These are phyloP conservation scores for Yoshiicerus persimilis DNA, from an alignment of 1,140 invertebrate genomes.

Conservation along the genomic window DNA sequence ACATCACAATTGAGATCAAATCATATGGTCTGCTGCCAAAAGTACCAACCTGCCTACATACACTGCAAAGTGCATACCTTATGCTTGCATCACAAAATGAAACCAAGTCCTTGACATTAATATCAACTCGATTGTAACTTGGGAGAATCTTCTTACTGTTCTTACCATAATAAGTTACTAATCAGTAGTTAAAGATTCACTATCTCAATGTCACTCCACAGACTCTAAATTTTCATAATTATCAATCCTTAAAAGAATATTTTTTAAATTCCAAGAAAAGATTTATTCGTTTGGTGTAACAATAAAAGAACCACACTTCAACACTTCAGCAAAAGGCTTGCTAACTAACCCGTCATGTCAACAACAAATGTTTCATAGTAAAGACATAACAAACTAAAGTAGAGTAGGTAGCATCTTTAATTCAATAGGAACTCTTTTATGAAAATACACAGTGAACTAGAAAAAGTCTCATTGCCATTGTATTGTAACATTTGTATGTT, in stretches of 20 bases:
- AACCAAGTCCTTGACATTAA: background rate
- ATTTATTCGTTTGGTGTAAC: background rate
- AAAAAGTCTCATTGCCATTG: background rate
- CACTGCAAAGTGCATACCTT: too few relatives aligned
- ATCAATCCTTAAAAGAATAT: background rate
- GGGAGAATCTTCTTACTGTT: background rate
- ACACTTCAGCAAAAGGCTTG: background rate
- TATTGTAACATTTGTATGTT: background rate
- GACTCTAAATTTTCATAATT: background rate
- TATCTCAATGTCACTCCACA: background rate
- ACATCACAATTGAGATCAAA: background rate
- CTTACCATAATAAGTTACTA: background rate
- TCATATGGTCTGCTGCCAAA: background rate
- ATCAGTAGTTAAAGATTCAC: background rate
- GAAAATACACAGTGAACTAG: background rate
- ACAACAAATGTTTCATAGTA: background rate
- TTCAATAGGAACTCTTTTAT: background rate
- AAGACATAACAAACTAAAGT: background rate
- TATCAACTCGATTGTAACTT: background rate
- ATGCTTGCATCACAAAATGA: background rate
- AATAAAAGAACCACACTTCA: background rate
- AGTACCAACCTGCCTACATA: background rate
- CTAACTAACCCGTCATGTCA: background rate
- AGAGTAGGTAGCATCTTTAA: background rate
- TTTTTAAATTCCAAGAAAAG: background rate